These are phyloP conservation scores for Ranitomeya variabilis DNA, from an alignment of 2,113 vertebrate species.

Conservation along the genomic window DNA sequence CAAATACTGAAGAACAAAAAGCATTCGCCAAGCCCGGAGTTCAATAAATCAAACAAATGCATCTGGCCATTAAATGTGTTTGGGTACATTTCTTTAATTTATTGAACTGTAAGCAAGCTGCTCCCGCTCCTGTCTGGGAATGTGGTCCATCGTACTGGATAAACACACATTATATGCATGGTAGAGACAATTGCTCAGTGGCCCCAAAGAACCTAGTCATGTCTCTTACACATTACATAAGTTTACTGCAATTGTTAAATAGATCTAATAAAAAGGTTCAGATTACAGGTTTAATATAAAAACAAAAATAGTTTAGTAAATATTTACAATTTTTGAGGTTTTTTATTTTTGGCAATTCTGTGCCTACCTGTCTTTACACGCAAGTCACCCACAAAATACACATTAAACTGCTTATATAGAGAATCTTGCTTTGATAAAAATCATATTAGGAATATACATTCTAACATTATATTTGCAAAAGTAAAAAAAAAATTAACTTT, in stretches of 20 bases:
- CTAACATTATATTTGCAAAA: too few relatives aligned
- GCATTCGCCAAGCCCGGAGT: constrained; percentile 26
- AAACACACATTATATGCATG: neutral
- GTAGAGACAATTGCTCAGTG: neutral
- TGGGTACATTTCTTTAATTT: constrained; percentile 50
- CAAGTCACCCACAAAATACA: too few relatives aligned
- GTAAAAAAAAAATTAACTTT: too few relatives aligned
- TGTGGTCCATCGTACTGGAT: constrained; percentile 7
- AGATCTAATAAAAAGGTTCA: neutral
- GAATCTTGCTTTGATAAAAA: too few relatives aligned
- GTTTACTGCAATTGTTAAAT: neutral
- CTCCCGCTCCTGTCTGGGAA: neutral
- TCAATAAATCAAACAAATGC: constrained; percentile 46
- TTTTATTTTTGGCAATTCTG: too few relatives aligned
- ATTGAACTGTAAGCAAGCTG: constrained; percentile 31
- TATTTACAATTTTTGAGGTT: too few relatives aligned
- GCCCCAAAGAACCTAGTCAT: neutral
- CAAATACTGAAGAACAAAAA: constrained; percentile 42
- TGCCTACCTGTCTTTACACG: too few relatives aligned
- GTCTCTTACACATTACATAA: neutral
- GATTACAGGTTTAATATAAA: too few relatives aligned
- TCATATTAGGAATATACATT: too few relatives aligned
- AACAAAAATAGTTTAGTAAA: too few relatives aligned
- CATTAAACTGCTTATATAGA: too few relatives aligned
- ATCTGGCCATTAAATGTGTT: constrained; percentile 41